These are phyloP conservation scores for Meloidogyne exigua DNA, from an alignment of 1,140 invertebrate genomes.

Conservation along the genomic window DNA sequence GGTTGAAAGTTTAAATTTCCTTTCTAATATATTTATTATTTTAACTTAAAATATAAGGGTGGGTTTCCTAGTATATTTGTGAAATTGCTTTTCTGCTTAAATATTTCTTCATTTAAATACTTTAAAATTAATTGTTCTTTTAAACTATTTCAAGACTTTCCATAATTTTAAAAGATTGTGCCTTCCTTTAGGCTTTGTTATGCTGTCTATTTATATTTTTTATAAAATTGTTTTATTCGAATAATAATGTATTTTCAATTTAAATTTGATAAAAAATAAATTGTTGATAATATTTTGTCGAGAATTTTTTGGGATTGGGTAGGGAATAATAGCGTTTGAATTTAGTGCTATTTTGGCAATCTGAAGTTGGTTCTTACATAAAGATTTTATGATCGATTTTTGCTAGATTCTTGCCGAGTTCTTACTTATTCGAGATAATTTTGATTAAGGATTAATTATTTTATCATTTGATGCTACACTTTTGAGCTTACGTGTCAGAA, in stretches of 20 bases:
- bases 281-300: not conserved
- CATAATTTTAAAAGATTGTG: not conserved
- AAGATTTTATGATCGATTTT: conserved; percentile 3
- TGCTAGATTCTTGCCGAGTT: not conserved
- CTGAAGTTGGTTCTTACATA: not conserved
- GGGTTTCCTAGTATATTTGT: not conserved
- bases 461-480: not conserved
- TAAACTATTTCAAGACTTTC: not conserved
- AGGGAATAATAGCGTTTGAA: not conserved
- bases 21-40: conserved; percentile 10
- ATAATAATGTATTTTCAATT: not conserved
- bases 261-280: not conserved
- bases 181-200: not conserved
- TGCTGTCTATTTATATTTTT: not conserved
- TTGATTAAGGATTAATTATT: not conserved
- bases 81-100: not conserved
- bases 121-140: not conserved
- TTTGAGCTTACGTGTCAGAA: too few species aligned
- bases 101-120: not conserved
- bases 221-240: not conserved
- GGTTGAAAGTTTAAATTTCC: not conserved
- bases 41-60: not conserved
- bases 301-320: not conserved
- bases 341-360: not conserved
- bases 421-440: not conserved